Conservation (phyloP, 2,113 vertebrate species). For the Malurus elegans region DNA sequence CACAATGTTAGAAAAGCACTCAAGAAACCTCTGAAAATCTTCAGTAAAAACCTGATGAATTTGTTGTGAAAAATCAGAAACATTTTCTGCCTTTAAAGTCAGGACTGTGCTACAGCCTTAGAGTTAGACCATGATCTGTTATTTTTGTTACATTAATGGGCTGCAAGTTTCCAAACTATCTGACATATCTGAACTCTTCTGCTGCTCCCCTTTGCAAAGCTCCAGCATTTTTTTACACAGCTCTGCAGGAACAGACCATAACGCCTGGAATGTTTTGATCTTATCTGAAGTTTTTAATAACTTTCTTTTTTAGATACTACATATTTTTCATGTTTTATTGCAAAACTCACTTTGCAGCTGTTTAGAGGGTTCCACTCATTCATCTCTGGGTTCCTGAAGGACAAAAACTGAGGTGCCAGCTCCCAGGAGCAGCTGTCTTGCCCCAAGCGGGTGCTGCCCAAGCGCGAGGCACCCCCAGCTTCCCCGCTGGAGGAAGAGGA, state of each 20-base stretch:
- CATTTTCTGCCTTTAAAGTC: background rate
- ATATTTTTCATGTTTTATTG: constrained; percentile 59
- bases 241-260: constrained; percentile 24
- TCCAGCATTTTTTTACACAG: constrained; percentile 46
- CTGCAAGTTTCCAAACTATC: constrained; percentile 34
- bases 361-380: background rate
- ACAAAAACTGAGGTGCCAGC: background rate
- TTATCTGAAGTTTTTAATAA: constrained; percentile 63
- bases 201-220: constrained; percentile 19
- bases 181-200: constrained; percentile 32
- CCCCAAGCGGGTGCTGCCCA: background rate
- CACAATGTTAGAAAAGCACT: constrained; percentile 25
- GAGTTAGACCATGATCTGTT: background rate
- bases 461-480: background rate
- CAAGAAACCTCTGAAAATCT: constrained; percentile 33
- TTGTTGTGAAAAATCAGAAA: background rate
- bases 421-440: background rate
- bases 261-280: constrained; percentile 57
- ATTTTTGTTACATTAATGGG: constrained; percentile 25
- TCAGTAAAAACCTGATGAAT: background rate
- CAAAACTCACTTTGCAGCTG: constrained; percentile 46
- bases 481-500: background rate
- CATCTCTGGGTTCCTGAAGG: background rate
- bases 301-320: constrained; percentile 42
- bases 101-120: background rate